Percentiles rank a stretch among this genome's conserved stretches.
phyloP scores from a whole-genome alignment of 2,888 invertebrate species.

The Stomorhina lunata region DNA sequence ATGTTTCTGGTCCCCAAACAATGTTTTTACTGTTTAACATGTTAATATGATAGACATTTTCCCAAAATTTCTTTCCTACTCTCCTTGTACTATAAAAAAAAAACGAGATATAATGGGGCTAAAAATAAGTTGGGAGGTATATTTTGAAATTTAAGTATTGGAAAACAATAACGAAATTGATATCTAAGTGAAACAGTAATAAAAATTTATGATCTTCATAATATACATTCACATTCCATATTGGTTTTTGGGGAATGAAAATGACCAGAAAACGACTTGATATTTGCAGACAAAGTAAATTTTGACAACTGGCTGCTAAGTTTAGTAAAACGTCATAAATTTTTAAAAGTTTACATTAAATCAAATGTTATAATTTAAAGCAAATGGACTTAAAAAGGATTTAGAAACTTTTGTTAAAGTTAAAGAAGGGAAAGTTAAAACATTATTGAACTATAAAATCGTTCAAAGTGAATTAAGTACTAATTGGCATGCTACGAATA shows the following conservation, averaged over 20 bases:
- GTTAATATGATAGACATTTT: conserved; percentile 63
- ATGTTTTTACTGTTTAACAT: conserved; percentile 54
- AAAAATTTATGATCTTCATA: conserved; percentile 60
- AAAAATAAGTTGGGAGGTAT: conserved; percentile 30
- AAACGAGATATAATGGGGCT: conserved; percentile 35
- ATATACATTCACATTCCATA: conserved; percentile 40
- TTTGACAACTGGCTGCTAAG: conserved; percentile 57
- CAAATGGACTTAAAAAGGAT: not conserved
- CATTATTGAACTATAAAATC: no score
- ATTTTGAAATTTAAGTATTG: not conserved
- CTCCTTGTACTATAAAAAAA: not conserved
- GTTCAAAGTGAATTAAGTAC: not conserved
- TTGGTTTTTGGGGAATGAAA: not conserved
- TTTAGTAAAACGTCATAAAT: conserved; percentile 53
- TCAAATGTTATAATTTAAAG: conserved; percentile 61
- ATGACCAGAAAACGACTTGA: not conserved
- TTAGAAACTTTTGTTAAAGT: not conserved
- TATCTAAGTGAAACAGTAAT: conserved; percentile 61
- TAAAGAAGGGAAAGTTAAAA: conserved; percentile 25
- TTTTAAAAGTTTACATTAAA: conserved; percentile 50
- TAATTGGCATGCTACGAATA: not conserved
- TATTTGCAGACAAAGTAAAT: conserved; percentile 19
- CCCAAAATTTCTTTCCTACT: conserved; percentile 13
- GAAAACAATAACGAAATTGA: conserved; percentile 43
- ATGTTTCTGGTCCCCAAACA: conserved; percentile 30